Conservation (phyloP, 2,797 vertebrate species). For the Picus viridis region DNA sequence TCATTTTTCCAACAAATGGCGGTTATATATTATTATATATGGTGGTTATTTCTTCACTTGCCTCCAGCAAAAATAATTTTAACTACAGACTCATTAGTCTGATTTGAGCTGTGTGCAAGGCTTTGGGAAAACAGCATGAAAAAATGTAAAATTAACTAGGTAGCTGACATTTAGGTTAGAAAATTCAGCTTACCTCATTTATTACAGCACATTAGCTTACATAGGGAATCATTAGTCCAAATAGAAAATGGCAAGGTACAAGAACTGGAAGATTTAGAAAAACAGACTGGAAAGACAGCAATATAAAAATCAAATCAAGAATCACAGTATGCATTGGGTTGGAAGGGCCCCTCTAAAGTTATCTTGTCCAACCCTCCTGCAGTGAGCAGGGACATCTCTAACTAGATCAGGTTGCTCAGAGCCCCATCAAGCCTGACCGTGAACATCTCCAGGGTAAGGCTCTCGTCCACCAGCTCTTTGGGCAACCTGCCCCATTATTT, state of each 20-base stretch:
- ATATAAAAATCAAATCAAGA: not conserved
- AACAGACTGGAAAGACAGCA: not conserved
- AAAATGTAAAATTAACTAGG: not conserved
- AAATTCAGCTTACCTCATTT: not conserved
- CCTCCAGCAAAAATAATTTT: not conserved
- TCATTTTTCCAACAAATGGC: too few relatives aligned
- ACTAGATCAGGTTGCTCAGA: too few relatives aligned
- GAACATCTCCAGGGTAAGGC: too few relatives aligned
- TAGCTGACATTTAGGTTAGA: not conserved
- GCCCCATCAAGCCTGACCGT: too few relatives aligned
- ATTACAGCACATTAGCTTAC: not conserved
- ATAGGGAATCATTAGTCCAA: not conserved
- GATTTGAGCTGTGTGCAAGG: not conserved
- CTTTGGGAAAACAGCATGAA: not conserved
- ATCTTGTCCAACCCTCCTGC: too few relatives aligned
- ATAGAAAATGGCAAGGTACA: not conserved
- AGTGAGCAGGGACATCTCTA: too few relatives aligned
- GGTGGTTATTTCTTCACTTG: too few relatives aligned
- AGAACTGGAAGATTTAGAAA: not conserved
- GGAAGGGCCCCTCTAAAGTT: too few relatives aligned
- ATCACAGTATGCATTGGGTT: not conserved
- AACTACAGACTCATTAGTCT: not conserved
- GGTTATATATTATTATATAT: too few relatives aligned
- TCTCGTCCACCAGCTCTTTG: too few relatives aligned
- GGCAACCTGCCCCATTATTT: too few relatives aligned